Evolutionary conservation across 2,888 invertebrate genomes (phyloP).

Genomic region (Mactromeris polynyma): DNA sequence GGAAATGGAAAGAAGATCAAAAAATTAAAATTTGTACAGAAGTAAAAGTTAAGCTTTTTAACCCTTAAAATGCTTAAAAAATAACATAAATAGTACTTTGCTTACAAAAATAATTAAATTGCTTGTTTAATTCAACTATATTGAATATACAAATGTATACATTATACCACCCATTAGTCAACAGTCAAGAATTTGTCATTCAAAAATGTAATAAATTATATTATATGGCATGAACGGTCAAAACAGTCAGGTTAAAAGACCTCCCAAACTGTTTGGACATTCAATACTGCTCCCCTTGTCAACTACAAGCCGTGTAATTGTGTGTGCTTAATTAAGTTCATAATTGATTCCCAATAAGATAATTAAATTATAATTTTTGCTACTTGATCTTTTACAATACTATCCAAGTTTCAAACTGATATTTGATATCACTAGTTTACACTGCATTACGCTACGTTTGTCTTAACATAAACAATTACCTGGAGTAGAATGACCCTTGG

Average conservation of each 20-base stretch:
- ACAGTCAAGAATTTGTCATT: neutral
- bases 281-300: neutral
- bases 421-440: slow-evolving; percentile 17
- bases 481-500: too few species aligned
- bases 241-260: slow-evolving; percentile 12
- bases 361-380: slow-evolving; percentile 54
- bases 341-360: slow-evolving; percentile 47
- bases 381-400: slow-evolving; percentile 17
- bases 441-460: slow-evolving; percentile 1
- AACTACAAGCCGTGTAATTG: neutral
- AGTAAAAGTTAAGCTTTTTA: too few species aligned
- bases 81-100: too few species aligned
- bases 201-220: slow-evolving; percentile 6
- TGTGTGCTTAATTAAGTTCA: slow-evolving; percentile 28
- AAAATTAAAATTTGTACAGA: too few species aligned
- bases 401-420: slow-evolving; percentile 5
- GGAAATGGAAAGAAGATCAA: too few species aligned
- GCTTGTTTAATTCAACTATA: neutral
- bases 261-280: slow-evolving; percentile 22
- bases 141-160: neutral
- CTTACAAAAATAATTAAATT: too few species aligned
- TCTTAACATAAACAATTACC: neutral
- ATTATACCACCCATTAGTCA: neutral
- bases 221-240: neutral
- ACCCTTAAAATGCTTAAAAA: too few species aligned